These are phyloP conservation scores for Trichacis sp. DNA, from an alignment of 2,888 invertebrate species.

Conservation along the genomic window DNA sequence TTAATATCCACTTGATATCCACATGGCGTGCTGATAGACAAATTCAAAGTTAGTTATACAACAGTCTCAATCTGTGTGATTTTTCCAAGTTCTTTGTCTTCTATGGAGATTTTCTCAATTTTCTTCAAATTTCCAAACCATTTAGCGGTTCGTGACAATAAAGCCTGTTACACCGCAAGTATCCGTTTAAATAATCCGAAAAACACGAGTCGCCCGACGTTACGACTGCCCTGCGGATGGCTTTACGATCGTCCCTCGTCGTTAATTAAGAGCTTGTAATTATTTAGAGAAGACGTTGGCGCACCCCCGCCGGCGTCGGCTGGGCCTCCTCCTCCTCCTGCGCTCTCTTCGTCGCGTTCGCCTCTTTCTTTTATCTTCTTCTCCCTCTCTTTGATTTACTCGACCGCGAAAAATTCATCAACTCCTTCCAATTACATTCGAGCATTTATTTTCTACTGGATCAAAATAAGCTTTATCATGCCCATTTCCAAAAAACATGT, in stretches of 20 bases:
- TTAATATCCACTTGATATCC: no score
- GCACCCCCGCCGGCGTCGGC: constrained; percentile 66
- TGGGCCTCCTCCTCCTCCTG: constrained; percentile 40
- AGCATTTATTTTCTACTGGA: no score
- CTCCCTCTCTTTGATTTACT: constrained; percentile 59
- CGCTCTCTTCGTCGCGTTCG: not conserved
- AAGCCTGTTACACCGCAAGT: constrained; percentile 53
- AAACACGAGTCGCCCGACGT: constrained; percentile 62
- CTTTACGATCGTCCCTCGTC: constrained; percentile 67
- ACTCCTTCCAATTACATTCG: constrained; percentile 29
- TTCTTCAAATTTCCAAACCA: not conserved
- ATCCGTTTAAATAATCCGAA: constrained; percentile 65
- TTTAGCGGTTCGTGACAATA: constrained; percentile 15
- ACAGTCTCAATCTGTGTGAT: no score
- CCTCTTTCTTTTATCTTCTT: constrained; percentile 24
- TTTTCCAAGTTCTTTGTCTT: no score
- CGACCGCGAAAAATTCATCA: constrained; percentile 51
- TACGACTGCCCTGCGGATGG: constrained; percentile 61
- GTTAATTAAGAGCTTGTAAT: constrained; percentile 69
- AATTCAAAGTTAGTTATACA: no score
- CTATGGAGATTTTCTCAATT: no score
- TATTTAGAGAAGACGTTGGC: constrained; percentile 67
- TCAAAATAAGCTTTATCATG: no score
- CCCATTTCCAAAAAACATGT: no score
- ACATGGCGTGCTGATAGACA: no score